A percentile compares a stretch with the other conserved stretches of the same genome.
Evolutionary conservation across 2,888 invertebrate genomes (phyloP).

Genomic region (Galerucella nymphaeae): DNA sequence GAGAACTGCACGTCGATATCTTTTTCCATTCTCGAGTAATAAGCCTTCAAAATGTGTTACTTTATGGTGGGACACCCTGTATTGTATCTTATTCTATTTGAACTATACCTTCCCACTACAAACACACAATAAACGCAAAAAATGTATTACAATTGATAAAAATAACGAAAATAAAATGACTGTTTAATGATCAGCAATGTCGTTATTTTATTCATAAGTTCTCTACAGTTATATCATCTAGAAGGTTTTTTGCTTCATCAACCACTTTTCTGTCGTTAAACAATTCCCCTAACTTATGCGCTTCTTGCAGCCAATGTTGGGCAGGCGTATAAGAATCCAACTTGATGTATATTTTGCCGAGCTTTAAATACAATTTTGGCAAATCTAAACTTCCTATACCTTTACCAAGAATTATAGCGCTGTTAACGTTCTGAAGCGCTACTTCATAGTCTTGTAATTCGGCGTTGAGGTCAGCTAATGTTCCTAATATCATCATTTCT

Average conservation of each 20-base stretch:
- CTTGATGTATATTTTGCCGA: slow-evolving; percentile 62
- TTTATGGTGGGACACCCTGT: no score
- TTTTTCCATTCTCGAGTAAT: no score
- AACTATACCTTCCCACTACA: no score
- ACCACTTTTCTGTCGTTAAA: slow-evolving; percentile 57
- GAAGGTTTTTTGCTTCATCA: slow-evolving; percentile 50
- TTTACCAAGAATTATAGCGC: slow-evolving; percentile 64
- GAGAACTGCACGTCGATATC: no score
- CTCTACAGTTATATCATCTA: not conserved
- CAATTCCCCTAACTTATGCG: slow-evolving; percentile 57
- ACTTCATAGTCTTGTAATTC: slow-evolving; percentile 61
- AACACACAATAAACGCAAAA: no score
- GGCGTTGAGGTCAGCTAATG: slow-evolving; percentile 62
- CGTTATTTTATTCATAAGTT: not conserved
- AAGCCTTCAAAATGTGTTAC: no score
- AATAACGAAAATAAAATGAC: not conserved
- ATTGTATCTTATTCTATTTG: no score
- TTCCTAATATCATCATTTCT: slow-evolving; percentile 65
- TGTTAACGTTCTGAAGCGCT: slow-evolving; percentile 62
- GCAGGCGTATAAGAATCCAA: slow-evolving; percentile 58
- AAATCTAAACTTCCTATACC: slow-evolving; percentile 63
- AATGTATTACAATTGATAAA: not conserved
- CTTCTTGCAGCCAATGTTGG: slow-evolving; percentile 60
- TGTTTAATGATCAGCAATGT: not conserved
- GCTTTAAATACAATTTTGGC: slow-evolving; percentile 62